Evolutionary conservation across 2,113 vertebrate species (phyloP).

Genomic region (Urocolius indicus): DNA sequence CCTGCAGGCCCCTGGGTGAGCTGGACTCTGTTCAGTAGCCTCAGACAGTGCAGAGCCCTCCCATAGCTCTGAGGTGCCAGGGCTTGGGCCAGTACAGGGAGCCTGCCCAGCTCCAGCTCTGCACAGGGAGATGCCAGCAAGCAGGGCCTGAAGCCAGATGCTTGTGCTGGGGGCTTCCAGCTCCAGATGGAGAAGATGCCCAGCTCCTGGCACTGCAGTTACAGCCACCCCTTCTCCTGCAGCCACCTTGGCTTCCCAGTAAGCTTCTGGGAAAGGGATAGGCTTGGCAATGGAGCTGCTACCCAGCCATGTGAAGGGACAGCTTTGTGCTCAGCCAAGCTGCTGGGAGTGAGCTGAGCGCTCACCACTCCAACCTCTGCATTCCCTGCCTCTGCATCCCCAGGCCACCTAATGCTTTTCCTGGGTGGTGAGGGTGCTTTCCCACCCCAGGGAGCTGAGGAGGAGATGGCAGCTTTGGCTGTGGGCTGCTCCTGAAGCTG

Average conservation of each 20-base stretch:
- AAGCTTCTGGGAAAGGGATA: background rate
- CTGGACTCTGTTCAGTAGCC: background rate
- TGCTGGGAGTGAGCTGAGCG: background rate
- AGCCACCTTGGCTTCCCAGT: background rate
- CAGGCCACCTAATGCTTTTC: background rate
- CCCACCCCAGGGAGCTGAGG: background rate
- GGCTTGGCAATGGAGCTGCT: background rate
- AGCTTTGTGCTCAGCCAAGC: background rate
- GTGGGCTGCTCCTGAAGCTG: background rate
- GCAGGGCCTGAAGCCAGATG: background rate
- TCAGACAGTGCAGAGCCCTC: background rate
- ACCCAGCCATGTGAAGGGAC: background rate
- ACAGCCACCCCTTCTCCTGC: background rate
- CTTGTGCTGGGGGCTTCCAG: background rate
- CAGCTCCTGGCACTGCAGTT: background rate
- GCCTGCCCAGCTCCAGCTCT: background rate
- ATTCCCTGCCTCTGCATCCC: background rate
- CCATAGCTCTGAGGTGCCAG: background rate
- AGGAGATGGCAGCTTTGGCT: slow-evolving; percentile 25
- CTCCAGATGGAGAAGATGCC: background rate
- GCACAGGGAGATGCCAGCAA: background rate
- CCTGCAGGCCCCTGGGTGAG: background rate
- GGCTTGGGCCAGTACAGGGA: accelerated
- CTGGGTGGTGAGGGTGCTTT: background rate
- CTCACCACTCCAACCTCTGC: background rate